Conservation (phyloP, 92 coral and sea anemone genomes). For the Desmophyllum pertusum region DNA sequence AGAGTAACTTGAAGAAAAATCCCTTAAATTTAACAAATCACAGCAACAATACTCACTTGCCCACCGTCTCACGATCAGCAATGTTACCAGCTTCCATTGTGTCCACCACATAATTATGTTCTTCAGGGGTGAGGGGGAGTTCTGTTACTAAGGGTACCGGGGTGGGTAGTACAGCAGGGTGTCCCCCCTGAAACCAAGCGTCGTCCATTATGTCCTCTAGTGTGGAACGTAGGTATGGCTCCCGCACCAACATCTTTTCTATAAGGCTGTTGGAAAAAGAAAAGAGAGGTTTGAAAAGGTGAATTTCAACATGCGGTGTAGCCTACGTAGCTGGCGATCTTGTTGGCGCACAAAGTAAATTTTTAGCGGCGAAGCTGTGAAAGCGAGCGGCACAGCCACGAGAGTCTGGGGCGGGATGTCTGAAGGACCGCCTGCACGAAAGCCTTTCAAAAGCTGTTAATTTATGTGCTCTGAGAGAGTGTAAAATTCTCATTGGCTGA, state of each 20-base stretch:
- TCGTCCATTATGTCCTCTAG: conserved; percentile 86
- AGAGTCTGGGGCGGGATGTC: too few species aligned
- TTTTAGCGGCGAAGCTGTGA: too few species aligned
- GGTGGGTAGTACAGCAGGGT: conserved; percentile 80
- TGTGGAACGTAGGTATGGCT: conserved; percentile 80
- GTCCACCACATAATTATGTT: conserved; percentile 77
- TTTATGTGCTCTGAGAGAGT: neutral
- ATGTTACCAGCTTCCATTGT: conserved; percentile 88
- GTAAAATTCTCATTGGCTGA: neutral
- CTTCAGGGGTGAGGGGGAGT: conserved; percentile 85
- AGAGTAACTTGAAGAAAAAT: neutral
- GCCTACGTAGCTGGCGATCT: neutral
- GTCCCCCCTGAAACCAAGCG: conserved; percentile 86
- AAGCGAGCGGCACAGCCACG: too few species aligned
- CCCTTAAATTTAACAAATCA: neutral
- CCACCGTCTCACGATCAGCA: conserved; percentile 81
- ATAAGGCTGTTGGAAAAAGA: conserved; percentile 63
- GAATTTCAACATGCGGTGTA: neutral
- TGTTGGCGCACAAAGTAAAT: neutral
- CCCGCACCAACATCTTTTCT: conserved; percentile 88
- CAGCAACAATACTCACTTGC: conserved; percentile 57
- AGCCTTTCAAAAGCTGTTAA: neutral
- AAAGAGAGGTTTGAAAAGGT: neutral
- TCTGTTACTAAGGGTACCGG: conserved; percentile 89
- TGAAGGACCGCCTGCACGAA: too few species aligned